These are phyloP conservation scores for Anthophora plumipes DNA, from an alignment of 2,888 invertebrate genomes.

Conservation along the genomic window DNA sequence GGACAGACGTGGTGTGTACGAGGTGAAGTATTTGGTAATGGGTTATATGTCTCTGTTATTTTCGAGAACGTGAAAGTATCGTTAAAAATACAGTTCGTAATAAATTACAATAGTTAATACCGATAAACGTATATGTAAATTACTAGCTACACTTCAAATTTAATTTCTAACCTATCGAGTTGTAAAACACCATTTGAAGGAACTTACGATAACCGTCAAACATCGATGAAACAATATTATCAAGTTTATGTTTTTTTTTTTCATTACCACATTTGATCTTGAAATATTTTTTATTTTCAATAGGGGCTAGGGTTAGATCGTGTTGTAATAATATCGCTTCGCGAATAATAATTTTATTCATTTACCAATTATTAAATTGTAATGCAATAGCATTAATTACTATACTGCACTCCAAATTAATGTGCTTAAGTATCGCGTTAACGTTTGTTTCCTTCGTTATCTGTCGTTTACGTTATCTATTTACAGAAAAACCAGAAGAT, in stretches of 20 bases:
- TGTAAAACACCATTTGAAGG: no score
- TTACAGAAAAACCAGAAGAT: not conserved
- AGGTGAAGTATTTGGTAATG: not conserved
- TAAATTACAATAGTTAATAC: no score
- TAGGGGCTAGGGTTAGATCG: slow-evolving; percentile 1
- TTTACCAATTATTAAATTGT: slow-evolving; percentile 35
- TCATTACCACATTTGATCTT: not conserved
- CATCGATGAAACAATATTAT: not conserved
- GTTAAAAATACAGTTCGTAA: no score
- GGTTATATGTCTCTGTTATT: no score
- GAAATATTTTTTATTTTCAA: slow-evolving; percentile 17
- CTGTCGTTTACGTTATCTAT: not conserved
- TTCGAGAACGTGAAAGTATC: no score
- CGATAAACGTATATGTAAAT: no score
- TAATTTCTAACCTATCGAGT: no score
- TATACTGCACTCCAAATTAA: slow-evolving; percentile 32
- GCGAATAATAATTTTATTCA: no score
- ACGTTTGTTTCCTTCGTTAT: slow-evolving; percentile 4
- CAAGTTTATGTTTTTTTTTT: not conserved
- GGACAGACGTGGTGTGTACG: no score
- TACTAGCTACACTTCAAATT: no score
- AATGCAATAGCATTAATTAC: slow-evolving; percentile 35
- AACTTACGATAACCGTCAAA: not conserved
- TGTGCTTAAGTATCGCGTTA: slow-evolving; percentile 27
- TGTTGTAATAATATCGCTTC: slow-evolving; percentile 34